A percentile compares a stretch with the other conserved stretches of the same genome.
These are phyloP conservation scores for Sipha flava DNA, from an alignment of 1,140 invertebrate genomes.

Conservation along the genomic window DNA sequence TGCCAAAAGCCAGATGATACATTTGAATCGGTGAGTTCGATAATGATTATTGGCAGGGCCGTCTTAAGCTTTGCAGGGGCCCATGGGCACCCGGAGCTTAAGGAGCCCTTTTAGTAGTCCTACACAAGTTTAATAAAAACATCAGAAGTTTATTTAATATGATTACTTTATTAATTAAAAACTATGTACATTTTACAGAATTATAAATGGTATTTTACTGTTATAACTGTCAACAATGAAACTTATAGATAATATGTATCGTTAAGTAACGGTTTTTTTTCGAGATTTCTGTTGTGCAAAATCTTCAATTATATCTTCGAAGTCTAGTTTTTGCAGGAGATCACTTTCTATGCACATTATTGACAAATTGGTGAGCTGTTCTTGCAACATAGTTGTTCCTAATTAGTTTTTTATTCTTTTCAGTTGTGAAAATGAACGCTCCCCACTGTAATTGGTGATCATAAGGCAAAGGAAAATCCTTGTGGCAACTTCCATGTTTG, in stretches of 20 bases:
- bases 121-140: neutral
- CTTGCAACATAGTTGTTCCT: neutral
- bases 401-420: constrained; percentile 32
- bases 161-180: neutral
- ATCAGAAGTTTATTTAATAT: neutral
- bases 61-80: neutral
- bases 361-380: neutral
- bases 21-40: no score
- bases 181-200: neutral
- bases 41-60: no score
- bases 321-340: neutral
- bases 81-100: neutral
- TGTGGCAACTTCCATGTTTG: constrained; percentile 37
- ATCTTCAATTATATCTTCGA: neutral
- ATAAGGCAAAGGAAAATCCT: constrained; percentile 37
- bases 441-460: constrained; percentile 38
- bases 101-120: neutral
- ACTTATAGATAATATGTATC: neutral
- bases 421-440: constrained; percentile 39
- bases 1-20: no score
- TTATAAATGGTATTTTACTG: neutral
- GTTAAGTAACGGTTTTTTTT: neutral
- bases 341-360: neutral
- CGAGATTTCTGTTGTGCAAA: neutral
- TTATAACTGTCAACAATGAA: neutral